Evolutionary conservation across 2,113 vertebrate species (phyloP).

Genomic region (Gnathonemus longibarbis): DNA sequence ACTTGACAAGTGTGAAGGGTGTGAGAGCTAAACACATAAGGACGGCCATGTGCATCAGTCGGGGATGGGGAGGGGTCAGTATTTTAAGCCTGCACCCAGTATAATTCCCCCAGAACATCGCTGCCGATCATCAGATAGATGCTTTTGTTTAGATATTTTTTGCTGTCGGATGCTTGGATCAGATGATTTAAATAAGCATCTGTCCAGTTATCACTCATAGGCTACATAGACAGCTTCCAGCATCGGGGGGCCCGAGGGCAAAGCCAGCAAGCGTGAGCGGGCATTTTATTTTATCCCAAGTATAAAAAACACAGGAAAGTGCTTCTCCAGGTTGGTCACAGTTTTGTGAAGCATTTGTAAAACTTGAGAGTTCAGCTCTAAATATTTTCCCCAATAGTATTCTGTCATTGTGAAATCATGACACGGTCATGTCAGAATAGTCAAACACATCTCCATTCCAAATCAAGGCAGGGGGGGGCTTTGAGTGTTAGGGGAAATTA

Average conservation of each 20-base stretch:
- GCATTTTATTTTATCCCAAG: constrained; percentile 36
- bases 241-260: constrained; percentile 37
- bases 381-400: constrained; percentile 61
- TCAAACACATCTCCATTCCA: constrained; percentile 54
- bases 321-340: constrained; percentile 44
- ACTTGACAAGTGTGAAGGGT: not conserved
- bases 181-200: constrained; percentile 68
- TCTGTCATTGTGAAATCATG: constrained; percentile 52
- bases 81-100: constrained; percentile 50
- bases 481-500: constrained; percentile 52
- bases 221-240: constrained; percentile 48
- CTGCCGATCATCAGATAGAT: constrained; percentile 66
- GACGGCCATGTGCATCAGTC: constrained; percentile 45
- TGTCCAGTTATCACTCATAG: constrained; percentile 57
- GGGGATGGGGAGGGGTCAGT: not conserved
- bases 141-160: constrained; percentile 65
- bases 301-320: constrained; percentile 44
- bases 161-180: constrained; percentile 53
- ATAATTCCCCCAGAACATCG: constrained; percentile 45
- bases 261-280: constrained; percentile 37
- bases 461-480: constrained; percentile 41
- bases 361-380: constrained; percentile 46
- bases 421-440: constrained; percentile 45
- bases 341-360: constrained; percentile 53
- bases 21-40: constrained; percentile 37